Percentiles rank a stretch among this genome's conserved stretches.
Evolutionary conservation across 2,113 vertebrate genomes (phyloP).

Genomic region (Salminus brasiliensis): DNA sequence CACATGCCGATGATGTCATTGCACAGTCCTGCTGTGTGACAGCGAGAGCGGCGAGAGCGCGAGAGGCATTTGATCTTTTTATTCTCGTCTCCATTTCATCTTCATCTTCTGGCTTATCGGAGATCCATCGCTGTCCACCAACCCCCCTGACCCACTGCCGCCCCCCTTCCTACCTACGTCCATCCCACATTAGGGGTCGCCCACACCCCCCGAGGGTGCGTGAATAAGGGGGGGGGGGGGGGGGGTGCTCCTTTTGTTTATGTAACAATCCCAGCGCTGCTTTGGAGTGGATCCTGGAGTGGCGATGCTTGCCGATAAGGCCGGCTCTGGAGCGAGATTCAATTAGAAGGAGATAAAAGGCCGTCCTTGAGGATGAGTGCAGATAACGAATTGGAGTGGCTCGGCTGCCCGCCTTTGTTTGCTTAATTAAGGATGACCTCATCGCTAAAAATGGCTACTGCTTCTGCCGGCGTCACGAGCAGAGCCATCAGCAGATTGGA

Average conservation of each 20-base stretch:
- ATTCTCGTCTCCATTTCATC: conserved; percentile 66
- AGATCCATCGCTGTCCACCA: conserved; percentile 57
- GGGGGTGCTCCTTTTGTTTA: conserved; percentile 61
- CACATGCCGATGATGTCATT: conserved; percentile 76
- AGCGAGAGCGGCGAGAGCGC: conserved; percentile 52
- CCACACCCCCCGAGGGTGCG: background rate
- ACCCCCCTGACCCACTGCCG: conserved; percentile 1
- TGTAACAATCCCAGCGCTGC: conserved; percentile 68
- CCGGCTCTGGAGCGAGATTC: conserved; percentile 73
- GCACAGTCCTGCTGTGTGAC: conserved; percentile 62
- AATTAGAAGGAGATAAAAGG: conserved; percentile 79
- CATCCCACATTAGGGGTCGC: background rate
- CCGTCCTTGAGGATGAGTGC: conserved; percentile 77
- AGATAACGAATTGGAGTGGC: conserved; percentile 79
- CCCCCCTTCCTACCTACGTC: background rate
- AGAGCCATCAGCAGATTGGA: conserved; percentile 82
- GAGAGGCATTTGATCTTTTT: conserved; percentile 67
- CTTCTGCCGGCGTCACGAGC: conserved; percentile 78
- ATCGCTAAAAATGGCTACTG: conserved; percentile 83
- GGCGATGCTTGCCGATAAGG: conserved; percentile 68
- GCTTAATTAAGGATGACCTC: conserved; percentile 84
- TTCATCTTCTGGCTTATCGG: conserved; percentile 62
- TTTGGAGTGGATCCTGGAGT: conserved; percentile 52
- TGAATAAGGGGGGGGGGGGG: too few relatives aligned
- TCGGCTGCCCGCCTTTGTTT: conserved; percentile 79